Evolutionary conservation across 2,113 vertebrate species (phyloP).

Genomic region (Lucifuga dentata): DNA sequence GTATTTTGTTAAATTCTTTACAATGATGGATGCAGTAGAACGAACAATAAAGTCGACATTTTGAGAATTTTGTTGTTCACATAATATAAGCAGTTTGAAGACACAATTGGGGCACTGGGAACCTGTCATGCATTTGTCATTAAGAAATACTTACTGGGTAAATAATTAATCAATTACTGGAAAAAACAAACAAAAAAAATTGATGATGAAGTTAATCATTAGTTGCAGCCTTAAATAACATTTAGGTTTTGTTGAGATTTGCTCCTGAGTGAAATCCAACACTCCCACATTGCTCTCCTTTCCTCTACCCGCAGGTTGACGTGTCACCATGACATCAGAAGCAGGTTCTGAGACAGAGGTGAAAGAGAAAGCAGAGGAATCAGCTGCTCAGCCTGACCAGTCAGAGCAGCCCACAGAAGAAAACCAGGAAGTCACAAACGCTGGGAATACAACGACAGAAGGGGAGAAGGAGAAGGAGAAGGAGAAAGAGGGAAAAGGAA

Average conservation of each 20-base stretch:
- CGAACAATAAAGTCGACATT: too few relatives aligned
- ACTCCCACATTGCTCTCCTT: not conserved
- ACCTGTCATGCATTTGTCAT: too few relatives aligned
- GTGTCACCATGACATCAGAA: conserved; percentile 93
- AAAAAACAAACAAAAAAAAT: too few relatives aligned
- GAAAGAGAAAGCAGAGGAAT: conserved; percentile 87
- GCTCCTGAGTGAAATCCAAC: not conserved
- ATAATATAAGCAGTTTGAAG: too few relatives aligned
- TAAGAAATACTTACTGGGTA: too few relatives aligned
- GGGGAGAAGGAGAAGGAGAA: conserved; percentile 80
- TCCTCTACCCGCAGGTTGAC: conserved; percentile 76
- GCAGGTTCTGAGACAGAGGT: conserved; percentile 89
- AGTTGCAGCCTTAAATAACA: too few relatives aligned
- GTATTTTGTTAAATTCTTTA: not conserved
- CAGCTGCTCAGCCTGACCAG: conserved; percentile 57
- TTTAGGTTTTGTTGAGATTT: too few relatives aligned
- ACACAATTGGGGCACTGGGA: too few relatives aligned
- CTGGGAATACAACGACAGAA: conserved; percentile 55
- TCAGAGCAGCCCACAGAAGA: conserved; percentile 64
- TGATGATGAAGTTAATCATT: too few relatives aligned
- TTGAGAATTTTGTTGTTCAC: too few relatives aligned
- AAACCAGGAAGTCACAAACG: conserved; percentile 80
- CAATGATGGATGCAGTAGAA: too few relatives aligned
- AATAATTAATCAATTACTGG: too few relatives aligned
- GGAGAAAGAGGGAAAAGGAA: conserved; percentile 90